Evolutionary conservation across 2,797 vertebrate genomes (phyloP).

Genomic region (Galagoides demidoff): DNA sequence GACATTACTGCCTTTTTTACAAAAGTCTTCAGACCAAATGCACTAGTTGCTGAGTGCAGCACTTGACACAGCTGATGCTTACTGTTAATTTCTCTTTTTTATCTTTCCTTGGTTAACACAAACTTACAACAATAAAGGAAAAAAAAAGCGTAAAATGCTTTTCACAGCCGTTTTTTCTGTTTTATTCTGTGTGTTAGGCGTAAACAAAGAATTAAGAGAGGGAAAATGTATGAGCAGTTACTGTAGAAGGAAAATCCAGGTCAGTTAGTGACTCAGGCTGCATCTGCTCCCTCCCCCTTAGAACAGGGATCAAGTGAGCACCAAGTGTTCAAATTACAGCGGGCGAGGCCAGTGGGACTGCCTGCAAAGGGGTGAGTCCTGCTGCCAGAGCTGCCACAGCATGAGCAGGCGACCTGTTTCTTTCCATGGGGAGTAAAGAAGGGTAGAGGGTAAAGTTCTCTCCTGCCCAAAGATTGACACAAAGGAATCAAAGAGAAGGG

Average conservation of each 20-base stretch:
- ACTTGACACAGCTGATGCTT: neutral
- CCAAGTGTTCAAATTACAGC: neutral
- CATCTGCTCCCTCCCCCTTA: neutral
- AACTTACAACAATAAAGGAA: neutral
- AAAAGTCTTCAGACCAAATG: neutral
- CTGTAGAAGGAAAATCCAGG: neutral
- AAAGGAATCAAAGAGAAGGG: neutral
- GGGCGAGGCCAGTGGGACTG: neutral
- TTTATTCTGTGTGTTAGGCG: neutral
- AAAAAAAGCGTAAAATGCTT: neutral
- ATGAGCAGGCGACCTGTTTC: too few species aligned
- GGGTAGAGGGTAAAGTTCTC: neutral
- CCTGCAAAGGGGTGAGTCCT: neutral
- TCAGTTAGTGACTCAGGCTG: neutral
- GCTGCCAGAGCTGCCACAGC: neutral
- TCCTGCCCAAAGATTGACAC: neutral
- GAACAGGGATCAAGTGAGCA: neutral
- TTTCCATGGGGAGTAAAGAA: neutral
- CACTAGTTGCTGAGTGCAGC: neutral
- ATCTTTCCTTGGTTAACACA: neutral
- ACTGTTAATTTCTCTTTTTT: neutral
- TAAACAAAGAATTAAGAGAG: neutral
- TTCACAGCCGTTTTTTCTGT: neutral
- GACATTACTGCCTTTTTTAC: neutral
- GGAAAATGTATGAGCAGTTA: neutral